Percentiles rank a stretch among this genome's conserved stretches.
Conservation (phyloP, 2,113 vertebrate genomes). For the Poeciliopsis retropinna region DNA sequence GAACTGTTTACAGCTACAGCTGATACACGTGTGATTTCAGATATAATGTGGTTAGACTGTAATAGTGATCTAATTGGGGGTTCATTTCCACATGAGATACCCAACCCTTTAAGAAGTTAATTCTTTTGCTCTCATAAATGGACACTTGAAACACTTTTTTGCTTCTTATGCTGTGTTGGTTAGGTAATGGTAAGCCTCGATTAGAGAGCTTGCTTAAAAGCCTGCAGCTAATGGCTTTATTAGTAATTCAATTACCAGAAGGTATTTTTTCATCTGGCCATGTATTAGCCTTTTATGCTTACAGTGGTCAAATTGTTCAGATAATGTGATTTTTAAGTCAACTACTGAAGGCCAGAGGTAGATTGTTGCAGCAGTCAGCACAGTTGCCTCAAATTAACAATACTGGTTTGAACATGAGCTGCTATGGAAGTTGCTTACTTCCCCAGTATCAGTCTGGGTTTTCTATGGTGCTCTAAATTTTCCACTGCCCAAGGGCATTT, state of each 20-base stretch:
- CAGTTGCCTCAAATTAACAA: not conserved
- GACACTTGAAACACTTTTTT: not conserved
- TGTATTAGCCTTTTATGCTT: not conserved
- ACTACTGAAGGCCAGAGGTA: not conserved
- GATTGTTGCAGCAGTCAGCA: not conserved
- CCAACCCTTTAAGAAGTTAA: conserved; percentile 7
- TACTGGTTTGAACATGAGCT: not conserved
- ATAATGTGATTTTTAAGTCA: not conserved
- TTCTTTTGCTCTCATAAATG: not conserved
- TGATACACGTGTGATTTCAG: not conserved
- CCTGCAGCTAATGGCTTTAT: conserved; percentile 2
- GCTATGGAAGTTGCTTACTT: not conserved
- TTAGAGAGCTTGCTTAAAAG: not conserved
- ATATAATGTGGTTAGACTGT: conserved; percentile 12
- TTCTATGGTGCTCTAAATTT: not conserved
- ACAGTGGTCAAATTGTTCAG: not conserved
- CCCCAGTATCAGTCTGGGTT: not conserved
- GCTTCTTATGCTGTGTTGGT: not conserved
- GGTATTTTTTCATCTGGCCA: not conserved
- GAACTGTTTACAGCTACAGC: not conserved
- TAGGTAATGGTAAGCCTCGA: conserved; percentile 4
- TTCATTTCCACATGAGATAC: conserved; percentile 4
- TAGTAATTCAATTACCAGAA: not conserved
- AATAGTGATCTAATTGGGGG: conserved; percentile 1
- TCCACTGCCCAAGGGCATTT: not conserved